Conservation (phyloP, 2,113 vertebrate species). For the Coptodon bakossiorum region DNA sequence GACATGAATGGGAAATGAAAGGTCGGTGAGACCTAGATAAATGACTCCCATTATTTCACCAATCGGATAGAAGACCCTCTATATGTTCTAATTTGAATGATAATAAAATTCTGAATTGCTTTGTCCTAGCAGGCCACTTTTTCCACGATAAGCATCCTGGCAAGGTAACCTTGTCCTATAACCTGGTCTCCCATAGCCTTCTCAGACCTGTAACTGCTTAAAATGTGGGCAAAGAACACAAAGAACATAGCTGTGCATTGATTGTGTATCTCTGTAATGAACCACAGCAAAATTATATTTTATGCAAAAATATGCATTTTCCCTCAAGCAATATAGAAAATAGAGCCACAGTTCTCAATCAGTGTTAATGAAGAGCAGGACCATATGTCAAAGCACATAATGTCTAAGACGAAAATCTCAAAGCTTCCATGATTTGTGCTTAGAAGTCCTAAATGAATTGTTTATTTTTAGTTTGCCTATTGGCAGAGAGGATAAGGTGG, state of each 20-base stretch:
- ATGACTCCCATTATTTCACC: constrained; percentile 89
- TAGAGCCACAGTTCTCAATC: neutral
- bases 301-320: neutral
- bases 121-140: constrained; percentile 71
- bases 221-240: neutral
- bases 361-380: neutral
- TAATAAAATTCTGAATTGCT: constrained; percentile 79
- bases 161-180: constrained; percentile 81
- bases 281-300: neutral
- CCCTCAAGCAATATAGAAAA: neutral
- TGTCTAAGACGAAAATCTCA: constrained; percentile 24
- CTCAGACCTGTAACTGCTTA: constrained; percentile 44
- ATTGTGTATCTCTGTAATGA: neutral
- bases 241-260: neutral
- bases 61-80: constrained; percentile 86
- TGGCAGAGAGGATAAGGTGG: constrained; percentile 66
- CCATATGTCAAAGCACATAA: constrained; percentile 20
- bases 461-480: constrained; percentile 69
- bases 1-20: constrained; percentile 87
- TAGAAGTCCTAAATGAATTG: constrained; percentile 63
- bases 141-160: constrained; percentile 71
- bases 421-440: constrained; percentile 52
- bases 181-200: constrained; percentile 53
- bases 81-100: constrained; percentile 86
- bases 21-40: constrained; percentile 87